Percentiles rank a stretch among this genome's conserved stretches.
phyloP scores from a whole-genome alignment of 1,140 invertebrate species.

The Megalonaias nervosa region DNA sequence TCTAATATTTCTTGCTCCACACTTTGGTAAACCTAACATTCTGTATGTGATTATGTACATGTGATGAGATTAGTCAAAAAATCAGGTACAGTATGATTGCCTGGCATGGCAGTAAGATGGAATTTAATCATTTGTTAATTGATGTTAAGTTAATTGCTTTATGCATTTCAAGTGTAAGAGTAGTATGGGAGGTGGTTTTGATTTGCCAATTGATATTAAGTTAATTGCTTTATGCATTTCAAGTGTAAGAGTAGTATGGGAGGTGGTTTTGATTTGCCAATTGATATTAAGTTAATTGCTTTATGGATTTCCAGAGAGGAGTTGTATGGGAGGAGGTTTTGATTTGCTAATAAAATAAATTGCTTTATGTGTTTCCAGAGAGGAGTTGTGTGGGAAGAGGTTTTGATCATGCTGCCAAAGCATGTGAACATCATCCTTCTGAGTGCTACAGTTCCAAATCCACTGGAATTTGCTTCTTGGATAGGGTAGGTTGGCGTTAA shows the following conservation, averaged over 20 bases:
- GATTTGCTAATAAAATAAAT: slow-evolving; percentile 16
- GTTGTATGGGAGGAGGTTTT: background rate
- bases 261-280: too few relatives aligned
- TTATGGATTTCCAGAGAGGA: background rate
- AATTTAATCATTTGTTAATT: background rate
- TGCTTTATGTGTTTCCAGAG: slow-evolving; percentile 75
- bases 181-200: too few relatives aligned
- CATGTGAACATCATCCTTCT: slow-evolving; percentile 98
- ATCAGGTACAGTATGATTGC: background rate
- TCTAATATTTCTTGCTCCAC: too few relatives aligned
- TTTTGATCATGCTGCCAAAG: slow-evolving; percentile 93
- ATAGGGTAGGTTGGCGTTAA: slow-evolving; percentile 79
- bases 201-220: background rate
- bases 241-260: too few relatives aligned
- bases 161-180: background rate
- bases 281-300: background rate
- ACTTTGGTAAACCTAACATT: too few relatives aligned
- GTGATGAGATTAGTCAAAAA: too few relatives aligned
- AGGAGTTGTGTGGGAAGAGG: slow-evolving; percentile 99
- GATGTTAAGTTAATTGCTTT: background rate
- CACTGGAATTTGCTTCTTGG: slow-evolving; percentile 97
- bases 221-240: background rate
- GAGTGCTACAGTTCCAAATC: slow-evolving; percentile 98
- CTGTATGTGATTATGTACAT: too few relatives aligned
- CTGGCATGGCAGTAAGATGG: too few relatives aligned